Percentiles rank a stretch among this genome's conserved stretches.
Evolutionary conservation across 2,797 vertebrate genomes (phyloP).

Genomic region (Sebastes melanostomus): DNA sequence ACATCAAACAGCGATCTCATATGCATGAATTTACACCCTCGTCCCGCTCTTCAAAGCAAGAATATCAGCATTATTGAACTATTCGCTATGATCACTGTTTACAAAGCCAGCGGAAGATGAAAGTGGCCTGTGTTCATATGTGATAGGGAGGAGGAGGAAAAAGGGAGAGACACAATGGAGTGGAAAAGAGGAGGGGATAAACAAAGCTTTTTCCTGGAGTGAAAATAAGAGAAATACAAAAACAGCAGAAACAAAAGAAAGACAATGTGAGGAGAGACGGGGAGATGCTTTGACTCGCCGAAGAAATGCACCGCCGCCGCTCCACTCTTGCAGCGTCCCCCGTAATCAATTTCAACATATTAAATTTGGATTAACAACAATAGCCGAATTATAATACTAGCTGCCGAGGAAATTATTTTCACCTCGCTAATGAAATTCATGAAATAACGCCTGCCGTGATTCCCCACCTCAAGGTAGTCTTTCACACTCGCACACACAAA

Average conservation of each 20-base stretch:
- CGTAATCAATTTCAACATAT: constrained; percentile 71
- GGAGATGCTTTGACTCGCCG: constrained; percentile 14
- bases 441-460: constrained; percentile 63
- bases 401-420: constrained; percentile 74
- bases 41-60: constrained; percentile 64
- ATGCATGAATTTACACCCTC: constrained; percentile 59
- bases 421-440: constrained; percentile 76
- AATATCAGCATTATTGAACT: constrained; percentile 67
- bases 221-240: constrained; percentile 15
- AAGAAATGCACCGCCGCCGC: background rate
- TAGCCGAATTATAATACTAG: constrained; percentile 65
- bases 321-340: constrained; percentile 15
- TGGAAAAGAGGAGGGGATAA: constrained; percentile 31
- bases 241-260: background rate
- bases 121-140: constrained; percentile 57
- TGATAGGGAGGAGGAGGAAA: constrained; percentile 17
- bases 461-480: constrained; percentile 48
- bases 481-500: background rate
- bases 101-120: constrained; percentile 70
- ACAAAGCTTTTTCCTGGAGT: constrained; percentile 32
- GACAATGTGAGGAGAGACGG: background rate
- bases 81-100: constrained; percentile 72
- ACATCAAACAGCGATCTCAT: constrained; percentile 59
- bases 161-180: background rate
- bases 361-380: constrained; percentile 78